Percentiles rank a stretch among this genome's conserved stretches.
phyloP scores from a whole-genome alignment of 1,140 invertebrate genomes.

The Charaxes varanes region DNA sequence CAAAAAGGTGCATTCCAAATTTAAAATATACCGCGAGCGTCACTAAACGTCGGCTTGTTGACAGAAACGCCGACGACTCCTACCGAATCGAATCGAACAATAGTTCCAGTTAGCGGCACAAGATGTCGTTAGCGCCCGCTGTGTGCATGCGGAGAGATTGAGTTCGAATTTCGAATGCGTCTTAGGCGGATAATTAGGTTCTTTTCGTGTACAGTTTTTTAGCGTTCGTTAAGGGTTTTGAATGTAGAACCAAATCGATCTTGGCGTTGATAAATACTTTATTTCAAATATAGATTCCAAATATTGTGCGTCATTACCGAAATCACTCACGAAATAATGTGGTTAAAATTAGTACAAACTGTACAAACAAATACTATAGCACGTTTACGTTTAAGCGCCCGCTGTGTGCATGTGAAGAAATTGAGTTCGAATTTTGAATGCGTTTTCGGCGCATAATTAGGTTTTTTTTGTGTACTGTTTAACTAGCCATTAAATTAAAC shows the following conservation, averaged over 20 bases:
- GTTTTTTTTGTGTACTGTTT: constrained; percentile 14
- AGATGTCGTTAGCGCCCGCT: constrained; percentile 68
- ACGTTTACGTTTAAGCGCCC: no score
- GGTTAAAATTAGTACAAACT: no score
- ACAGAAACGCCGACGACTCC: constrained; percentile 29
- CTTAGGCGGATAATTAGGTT: constrained; percentile 16
- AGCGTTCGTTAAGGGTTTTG: no score
- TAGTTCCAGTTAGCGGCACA: constrained; percentile 55
- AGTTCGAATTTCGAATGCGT: constrained; percentile 6
- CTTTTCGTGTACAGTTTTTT: constrained; percentile 13
- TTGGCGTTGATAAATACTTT: no score
- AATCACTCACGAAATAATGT: constrained; percentile 40
- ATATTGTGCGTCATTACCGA: no score
- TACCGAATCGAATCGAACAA: constrained; percentile 58
- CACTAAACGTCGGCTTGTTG: constrained; percentile 49
- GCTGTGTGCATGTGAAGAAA: constrained; percentile 40
- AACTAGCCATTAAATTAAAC: no score
- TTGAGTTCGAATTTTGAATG: constrained; percentile 11
- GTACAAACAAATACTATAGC: no score
- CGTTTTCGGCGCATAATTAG: constrained; percentile 14
- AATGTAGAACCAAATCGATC: no score
- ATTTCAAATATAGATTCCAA: no score
- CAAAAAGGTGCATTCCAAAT: constrained; percentile 58
- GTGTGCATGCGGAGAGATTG: constrained; percentile 32
- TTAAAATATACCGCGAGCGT: constrained; percentile 47